A percentile compares a stretch with the other conserved stretches of the same genome.
Evolutionary conservation across 2,113 vertebrate genomes (phyloP).

Genomic region (Nothocercus nigrocapillus): DNA sequence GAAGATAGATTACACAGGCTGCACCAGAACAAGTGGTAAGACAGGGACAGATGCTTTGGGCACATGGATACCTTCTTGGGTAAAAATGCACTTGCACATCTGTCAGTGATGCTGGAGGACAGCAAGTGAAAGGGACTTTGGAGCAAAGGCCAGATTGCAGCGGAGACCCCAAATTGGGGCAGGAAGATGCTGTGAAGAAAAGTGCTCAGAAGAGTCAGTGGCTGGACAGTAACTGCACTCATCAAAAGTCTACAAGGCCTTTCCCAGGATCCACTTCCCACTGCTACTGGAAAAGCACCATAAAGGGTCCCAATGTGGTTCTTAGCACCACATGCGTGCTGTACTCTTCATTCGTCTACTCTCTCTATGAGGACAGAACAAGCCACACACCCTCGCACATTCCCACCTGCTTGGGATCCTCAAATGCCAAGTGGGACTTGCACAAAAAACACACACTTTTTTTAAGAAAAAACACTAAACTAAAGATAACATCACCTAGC

Average conservation of each 20-base stretch:
- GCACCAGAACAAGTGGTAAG: neutral
- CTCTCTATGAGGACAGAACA: neutral
- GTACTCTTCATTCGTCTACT: neutral
- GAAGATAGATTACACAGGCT: neutral
- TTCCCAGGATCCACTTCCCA: neutral
- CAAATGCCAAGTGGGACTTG: neutral
- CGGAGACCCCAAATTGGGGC: neutral
- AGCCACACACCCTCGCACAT: neutral
- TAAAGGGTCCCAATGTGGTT: neutral
- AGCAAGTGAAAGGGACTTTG: neutral
- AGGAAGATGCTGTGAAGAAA: neutral
- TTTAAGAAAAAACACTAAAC: neutral
- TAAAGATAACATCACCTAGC: neutral
- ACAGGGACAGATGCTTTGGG: neutral
- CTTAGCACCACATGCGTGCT: neutral
- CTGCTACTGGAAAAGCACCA: neutral
- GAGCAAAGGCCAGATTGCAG: neutral
- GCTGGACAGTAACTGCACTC: neutral
- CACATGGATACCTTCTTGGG: neutral
- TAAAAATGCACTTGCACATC: neutral
- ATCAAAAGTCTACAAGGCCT: neutral
- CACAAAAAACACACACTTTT: neutral
- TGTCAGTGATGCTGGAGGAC: neutral
- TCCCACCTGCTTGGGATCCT: neutral
- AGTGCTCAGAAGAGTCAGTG: neutral